Evolutionary conservation across 2,888 invertebrate genomes (phyloP).

Genomic region (Myopa testacea): DNA sequence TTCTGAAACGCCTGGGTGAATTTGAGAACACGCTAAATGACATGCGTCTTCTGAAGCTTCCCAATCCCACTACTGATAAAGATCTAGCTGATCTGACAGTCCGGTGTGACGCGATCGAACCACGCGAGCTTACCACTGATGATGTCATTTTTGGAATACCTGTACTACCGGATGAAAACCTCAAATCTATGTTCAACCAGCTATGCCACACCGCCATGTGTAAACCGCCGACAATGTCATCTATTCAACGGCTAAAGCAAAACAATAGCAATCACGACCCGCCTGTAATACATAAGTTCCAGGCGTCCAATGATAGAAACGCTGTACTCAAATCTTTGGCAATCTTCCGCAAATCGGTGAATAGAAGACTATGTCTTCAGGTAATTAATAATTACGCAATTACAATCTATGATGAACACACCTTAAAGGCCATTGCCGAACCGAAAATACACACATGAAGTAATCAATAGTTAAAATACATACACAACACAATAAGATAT

Average conservation of each 20-base stretch:
- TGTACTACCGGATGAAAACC: neutral
- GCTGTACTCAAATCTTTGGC: slow-evolving; percentile 3
- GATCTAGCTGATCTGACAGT: neutral
- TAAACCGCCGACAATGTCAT: neutral
- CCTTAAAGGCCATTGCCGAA: neutral
- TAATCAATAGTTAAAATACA: too few species aligned
- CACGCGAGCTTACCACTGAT: neutral
- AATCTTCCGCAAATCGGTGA: neutral
- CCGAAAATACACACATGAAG: neutral
- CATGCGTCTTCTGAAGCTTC: neutral
- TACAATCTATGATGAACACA: neutral
- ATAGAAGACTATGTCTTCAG: neutral
- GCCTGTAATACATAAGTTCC: neutral
- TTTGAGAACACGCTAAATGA: neutral
- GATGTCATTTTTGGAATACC: slow-evolving; percentile 10
- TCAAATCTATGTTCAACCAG: slow-evolving; percentile 13
- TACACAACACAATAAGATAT: too few species aligned
- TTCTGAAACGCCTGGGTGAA: neutral
- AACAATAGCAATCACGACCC: neutral
- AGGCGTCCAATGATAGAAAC: neutral
- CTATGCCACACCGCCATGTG: neutral
- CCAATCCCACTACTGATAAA: too few species aligned
- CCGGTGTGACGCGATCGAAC: neutral
- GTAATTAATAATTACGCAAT: too few species aligned
- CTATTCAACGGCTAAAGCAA: neutral